Base-by-base conservation (phyloP, 1,140 invertebrate genomes). In the Drosophila fuyamai region DNA sequence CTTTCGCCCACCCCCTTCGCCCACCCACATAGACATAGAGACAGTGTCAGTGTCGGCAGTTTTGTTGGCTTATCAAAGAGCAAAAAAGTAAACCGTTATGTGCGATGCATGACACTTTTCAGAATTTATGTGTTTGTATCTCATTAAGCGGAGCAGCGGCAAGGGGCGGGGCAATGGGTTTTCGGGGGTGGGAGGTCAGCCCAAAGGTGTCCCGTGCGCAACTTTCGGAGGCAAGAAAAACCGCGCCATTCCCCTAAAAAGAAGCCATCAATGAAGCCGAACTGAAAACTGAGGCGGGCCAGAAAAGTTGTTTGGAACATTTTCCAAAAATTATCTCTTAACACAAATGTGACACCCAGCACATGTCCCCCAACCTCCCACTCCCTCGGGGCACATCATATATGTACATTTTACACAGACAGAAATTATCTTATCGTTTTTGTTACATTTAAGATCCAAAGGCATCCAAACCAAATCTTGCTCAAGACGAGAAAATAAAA, bases 61-160 rank as follows among this genome's bases (percentile, higher is more conserved):
- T 67, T 76, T 75, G 65, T 81, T 65, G 66, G 84, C 81, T 90
- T 90, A 90, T 89, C 85, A 90, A 90, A 81, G 71, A 81, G 77
- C 54, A 74, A 90, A 90, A 78, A 79, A 84, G 76, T 71, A 68
- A 77, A 88, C 48, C 78, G 82, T 81, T 81, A 81, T 86, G 78
- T 89, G 73, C 81, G 86, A 80, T 79, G 79, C 88, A 79, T 91
- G 89, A 91, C 89, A 91, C 81, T 84, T 91, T 91, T 84, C 70
- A 82, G 74, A 91, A 91, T 91, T 91, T 91, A 91, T 91, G 89
- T 91, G 89, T 91, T 91, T 91, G 89, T 91, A 91, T 91, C 89
- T 91, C 89, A 91, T 91, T 91, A 91, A 85, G 89, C 73, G 72
- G 38, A 47, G 60, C 46, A 75, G 56, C 48, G 61, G 55, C 36